These are phyloP conservation scores for Novumbra hubbsi DNA, from an alignment of 2,797 vertebrate genomes.

Conservation along the genomic window DNA sequence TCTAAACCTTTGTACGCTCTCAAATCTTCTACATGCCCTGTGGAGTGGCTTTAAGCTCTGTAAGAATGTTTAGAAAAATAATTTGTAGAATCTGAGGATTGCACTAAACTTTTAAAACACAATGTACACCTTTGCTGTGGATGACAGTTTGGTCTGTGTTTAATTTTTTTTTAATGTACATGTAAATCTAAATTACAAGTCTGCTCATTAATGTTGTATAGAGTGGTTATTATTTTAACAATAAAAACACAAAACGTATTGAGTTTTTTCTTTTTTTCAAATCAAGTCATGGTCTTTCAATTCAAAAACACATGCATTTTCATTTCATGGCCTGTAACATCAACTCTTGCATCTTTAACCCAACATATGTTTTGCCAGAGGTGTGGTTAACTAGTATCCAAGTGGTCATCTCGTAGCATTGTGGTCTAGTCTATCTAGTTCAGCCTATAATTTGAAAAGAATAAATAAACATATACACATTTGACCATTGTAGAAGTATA, in stretches of 20 bases:
- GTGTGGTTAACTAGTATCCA: not conserved
- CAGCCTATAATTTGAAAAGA: no score
- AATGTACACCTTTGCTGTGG: conserved; percentile 56
- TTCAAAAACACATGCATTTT: no score
- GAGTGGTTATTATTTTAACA: conserved; percentile 76
- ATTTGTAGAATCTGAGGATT: conserved; percentile 53
- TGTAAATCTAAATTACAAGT: conserved; percentile 58
- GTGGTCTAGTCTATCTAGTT: not conserved
- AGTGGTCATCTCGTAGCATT: not conserved
- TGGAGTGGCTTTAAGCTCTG: conserved; percentile 52
- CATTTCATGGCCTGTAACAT: not conserved
- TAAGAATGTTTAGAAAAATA: conserved; percentile 50
- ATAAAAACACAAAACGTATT: conserved; percentile 66
- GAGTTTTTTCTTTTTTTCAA: conserved; percentile 26
- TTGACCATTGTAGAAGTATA: no score
- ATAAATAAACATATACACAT: no score
- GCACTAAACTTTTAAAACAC: conserved; percentile 52
- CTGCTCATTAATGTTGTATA: conserved; percentile 67
- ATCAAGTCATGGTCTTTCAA: not conserved
- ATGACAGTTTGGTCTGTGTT: conserved; percentile 59
- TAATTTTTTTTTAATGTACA: conserved; percentile 53
- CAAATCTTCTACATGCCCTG: conserved; percentile 10
- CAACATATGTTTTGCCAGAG: not conserved
- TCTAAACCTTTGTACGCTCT: conserved; percentile 38
- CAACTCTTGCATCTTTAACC: not conserved